Percentiles rank a stretch among this genome's conserved stretches.
Evolutionary conservation across 2,113 vertebrate genomes (phyloP).

Genomic region (Turnix velox): DNA sequence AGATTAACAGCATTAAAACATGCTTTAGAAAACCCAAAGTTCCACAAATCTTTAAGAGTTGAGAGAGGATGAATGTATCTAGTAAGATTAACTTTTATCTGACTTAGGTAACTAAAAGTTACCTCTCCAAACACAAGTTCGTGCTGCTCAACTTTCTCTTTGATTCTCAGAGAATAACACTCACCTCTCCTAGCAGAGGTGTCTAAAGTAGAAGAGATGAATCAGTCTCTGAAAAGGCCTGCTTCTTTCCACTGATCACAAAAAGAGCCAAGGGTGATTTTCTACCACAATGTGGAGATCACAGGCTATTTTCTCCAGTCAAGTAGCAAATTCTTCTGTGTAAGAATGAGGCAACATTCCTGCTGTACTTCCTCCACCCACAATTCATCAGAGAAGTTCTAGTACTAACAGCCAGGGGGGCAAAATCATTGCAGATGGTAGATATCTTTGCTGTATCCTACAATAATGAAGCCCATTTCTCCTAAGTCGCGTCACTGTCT

Average conservation of each 20-base stretch:
- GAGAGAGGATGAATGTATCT: background rate
- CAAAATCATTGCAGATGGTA: background rate
- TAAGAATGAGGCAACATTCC: background rate
- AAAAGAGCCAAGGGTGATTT: background rate
- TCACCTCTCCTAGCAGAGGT: background rate
- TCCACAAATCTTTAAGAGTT: background rate
- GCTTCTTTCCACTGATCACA: background rate
- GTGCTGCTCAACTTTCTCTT: conserved; percentile 11
- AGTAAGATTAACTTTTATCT: background rate
- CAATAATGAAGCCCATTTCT: background rate
- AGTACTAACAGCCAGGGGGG: background rate
- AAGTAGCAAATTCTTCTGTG: background rate
- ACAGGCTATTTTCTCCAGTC: background rate
- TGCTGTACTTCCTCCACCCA: background rate
- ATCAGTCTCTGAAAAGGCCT: background rate
- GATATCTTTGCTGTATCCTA: background rate
- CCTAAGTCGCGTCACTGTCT: background rate
- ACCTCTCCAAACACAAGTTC: background rate
- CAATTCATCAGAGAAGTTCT: background rate
- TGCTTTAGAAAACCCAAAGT: background rate
- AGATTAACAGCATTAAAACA: background rate
- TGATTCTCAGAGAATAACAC: background rate
- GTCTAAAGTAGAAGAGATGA: background rate
- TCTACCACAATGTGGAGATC: background rate
- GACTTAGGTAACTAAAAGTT: background rate